phyloP scores from a whole-genome alignment of 2,113 vertebrate genomes.

The Thamnophis sirtalis region DNA sequence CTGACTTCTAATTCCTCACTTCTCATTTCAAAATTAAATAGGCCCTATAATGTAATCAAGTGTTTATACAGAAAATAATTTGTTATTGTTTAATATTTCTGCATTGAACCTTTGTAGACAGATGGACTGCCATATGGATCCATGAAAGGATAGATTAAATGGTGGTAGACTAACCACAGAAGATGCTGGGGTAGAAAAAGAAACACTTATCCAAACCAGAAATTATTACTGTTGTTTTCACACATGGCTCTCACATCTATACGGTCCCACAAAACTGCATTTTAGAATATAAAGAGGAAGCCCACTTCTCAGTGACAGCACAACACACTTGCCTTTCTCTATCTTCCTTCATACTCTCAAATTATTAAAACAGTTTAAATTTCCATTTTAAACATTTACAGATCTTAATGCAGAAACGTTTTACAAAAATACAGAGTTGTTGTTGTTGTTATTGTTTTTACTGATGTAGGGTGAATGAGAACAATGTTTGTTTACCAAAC shows the following conservation, averaged over 20 bases:
- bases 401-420: neutral
- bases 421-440: neutral
- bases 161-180: conserved; percentile 61
- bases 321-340: neutral
- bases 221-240: neutral
- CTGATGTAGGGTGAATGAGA: neutral
- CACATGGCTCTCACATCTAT: conserved; percentile 35
- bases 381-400: neutral
- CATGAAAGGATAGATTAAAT: conserved; percentile 64
- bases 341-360: neutral
- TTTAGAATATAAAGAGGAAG: neutral
- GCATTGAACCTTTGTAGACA: conserved; percentile 58
- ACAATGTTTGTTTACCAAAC: neutral
- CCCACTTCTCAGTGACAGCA: neutral
- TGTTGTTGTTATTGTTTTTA: neutral
- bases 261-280: conserved; percentile 35
- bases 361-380: neutral
- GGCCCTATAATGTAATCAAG: conserved; percentile 46
- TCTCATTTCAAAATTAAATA: conserved; percentile 38
- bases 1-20: conserved; percentile 26
- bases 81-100: conserved; percentile 53
- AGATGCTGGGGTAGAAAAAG: conserved; percentile 51
- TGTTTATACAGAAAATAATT: conserved; percentile 43
- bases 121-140: conserved; percentile 73
- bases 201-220: conserved; percentile 46